Percentiles rank a stretch among this genome's conserved stretches.
phyloP scores from a whole-genome alignment of 2,797 vertebrate genomes.

The Enteromius anoplus region DNA sequence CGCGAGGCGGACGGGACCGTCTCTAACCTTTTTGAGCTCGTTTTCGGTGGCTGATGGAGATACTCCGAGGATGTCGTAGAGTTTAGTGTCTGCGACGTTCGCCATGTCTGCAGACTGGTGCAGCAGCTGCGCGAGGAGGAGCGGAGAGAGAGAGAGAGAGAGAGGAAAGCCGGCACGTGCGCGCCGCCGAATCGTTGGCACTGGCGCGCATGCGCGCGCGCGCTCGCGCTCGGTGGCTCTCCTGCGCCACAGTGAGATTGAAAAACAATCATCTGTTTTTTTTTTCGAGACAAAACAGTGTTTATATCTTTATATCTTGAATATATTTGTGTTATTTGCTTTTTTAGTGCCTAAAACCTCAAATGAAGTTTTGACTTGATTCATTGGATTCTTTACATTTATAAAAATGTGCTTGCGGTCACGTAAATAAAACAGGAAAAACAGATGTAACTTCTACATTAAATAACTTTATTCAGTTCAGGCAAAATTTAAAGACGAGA shows the following conservation, averaged over 20 bases:
- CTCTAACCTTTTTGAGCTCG: slow-evolving; percentile 93
- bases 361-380: not conserved
- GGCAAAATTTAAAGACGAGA: not conserved
- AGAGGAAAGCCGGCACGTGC: slow-evolving; percentile 52
- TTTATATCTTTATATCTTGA: not conserved
- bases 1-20: not conserved
- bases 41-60: slow-evolving; percentile 91
- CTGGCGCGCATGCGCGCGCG: not conserved
- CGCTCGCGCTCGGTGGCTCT: not conserved
- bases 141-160: slow-evolving; percentile 1
- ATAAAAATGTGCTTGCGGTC: not conserved
- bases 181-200: slow-evolving; percentile 8
- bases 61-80: slow-evolving; percentile 95
- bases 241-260: slow-evolving; percentile 26
- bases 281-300: not conserved
- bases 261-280: not conserved
- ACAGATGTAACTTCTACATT: no score
- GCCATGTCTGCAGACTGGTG: slow-evolving; percentile 81
- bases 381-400: not conserved
- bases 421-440: no score
- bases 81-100: slow-evolving; percentile 91
- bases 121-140: slow-evolving; percentile 62
- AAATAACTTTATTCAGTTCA: not conserved
- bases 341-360: not conserved
- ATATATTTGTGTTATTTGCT: not conserved